Conservation (phyloP, 1,140 invertebrate species). For the Batillaria attramentaria region DNA sequence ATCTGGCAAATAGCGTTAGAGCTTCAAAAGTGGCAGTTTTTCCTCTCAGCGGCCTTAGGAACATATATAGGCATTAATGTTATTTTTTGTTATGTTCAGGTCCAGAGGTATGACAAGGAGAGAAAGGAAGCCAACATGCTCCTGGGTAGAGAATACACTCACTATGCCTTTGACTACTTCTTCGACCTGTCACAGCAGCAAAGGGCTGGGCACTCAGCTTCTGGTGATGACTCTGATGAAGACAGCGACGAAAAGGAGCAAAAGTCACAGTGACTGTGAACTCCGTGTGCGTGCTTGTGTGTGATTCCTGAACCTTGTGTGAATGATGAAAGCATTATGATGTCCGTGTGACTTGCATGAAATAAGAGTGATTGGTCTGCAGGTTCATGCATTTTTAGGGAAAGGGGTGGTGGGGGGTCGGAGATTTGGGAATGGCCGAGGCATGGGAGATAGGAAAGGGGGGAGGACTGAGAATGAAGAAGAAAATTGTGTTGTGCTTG, state of each 20-base stretch:
- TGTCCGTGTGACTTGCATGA: not conserved
- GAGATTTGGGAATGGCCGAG: too few relatives aligned
- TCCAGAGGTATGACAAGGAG: constrained; percentile 61
- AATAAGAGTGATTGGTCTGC: not conserved
- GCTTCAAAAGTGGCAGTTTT: not conserved
- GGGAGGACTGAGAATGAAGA: too few relatives aligned
- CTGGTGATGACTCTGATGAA: constrained; percentile 47
- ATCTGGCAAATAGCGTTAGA: not conserved
- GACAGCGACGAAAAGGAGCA: constrained; percentile 39
- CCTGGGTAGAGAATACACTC: constrained; percentile 46
- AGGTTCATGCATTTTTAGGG: not conserved
- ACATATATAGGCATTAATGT: not conserved
- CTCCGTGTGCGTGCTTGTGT: not conserved
- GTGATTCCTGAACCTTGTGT: too few relatives aligned
- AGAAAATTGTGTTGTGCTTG: too few relatives aligned
- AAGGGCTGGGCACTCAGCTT: constrained; percentile 27
- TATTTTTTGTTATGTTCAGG: constrained; percentile 38
- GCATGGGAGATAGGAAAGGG: too few relatives aligned
- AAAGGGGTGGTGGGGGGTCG: too few relatives aligned
- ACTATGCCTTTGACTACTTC: constrained; percentile 67
- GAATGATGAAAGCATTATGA: not conserved
- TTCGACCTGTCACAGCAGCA: constrained; percentile 60
- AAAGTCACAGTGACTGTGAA: not conserved
- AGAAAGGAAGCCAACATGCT: constrained; percentile 43
- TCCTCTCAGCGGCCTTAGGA: not conserved